These are phyloP conservation scores for Ceratina australensis DNA, from an alignment of 1,140 invertebrate species.

Conservation along the genomic window DNA sequence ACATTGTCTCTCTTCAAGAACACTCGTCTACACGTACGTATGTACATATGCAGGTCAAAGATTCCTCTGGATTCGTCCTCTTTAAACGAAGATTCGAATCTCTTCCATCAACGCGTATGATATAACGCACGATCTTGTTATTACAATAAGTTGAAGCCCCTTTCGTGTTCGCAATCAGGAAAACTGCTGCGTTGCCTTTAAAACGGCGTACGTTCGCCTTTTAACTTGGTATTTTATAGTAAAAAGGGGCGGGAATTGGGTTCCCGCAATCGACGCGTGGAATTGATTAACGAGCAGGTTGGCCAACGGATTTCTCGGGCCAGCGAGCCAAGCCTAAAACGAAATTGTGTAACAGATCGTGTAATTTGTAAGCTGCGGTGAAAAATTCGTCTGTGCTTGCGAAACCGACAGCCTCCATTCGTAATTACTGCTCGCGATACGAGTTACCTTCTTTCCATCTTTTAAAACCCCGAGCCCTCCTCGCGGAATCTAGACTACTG, in stretches of 20 bases:
- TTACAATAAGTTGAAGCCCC: not conserved
- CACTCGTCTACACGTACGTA: not conserved
- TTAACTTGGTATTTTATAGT: conserved; percentile 21
- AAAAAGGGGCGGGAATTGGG: not conserved
- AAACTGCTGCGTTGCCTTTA: conserved; percentile 3
- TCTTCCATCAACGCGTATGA: too few species aligned
- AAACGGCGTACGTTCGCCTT: not conserved
- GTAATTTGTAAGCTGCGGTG: conserved; percentile 54
- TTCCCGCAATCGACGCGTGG: conserved; percentile 42
- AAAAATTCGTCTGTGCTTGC: conserved; percentile 52
- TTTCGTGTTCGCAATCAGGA: not conserved
- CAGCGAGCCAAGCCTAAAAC: conserved; percentile 20
- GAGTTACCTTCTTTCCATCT: too few species aligned
- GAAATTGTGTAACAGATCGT: conserved; percentile 55
- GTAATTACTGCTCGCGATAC: conserved; percentile 2
- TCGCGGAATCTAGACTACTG: too few species aligned
- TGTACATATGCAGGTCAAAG: not conserved
- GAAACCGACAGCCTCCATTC: not conserved
- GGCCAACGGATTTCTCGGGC: conserved; percentile 52
- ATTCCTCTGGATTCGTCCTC: not conserved
- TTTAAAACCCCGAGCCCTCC: too few species aligned
- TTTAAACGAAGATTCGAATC: not conserved
- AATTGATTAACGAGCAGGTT: conserved; percentile 57
- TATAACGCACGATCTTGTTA: too few species aligned
- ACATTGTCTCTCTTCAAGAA: conserved; percentile 16